A percentile compares a stretch with the other conserved stretches of the same genome.
Evolutionary conservation across 2,888 invertebrate species (phyloP).

Genomic region (Drosophila rellima): DNA sequence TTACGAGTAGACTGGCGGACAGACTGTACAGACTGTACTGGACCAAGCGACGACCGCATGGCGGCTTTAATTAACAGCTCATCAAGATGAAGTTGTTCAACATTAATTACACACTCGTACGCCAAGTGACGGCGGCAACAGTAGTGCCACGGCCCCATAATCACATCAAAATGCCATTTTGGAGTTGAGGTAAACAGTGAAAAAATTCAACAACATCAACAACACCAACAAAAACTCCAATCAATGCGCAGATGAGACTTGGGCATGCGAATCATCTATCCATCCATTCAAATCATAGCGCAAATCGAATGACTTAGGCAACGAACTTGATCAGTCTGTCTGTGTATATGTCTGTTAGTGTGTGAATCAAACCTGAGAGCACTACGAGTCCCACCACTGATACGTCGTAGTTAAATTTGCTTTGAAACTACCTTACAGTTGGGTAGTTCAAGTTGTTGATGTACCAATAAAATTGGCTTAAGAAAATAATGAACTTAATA

Average conservation of each 20-base stretch:
- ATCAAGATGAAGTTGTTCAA: conserved; percentile 77
- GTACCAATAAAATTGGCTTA: background rate
- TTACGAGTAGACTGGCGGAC: conserved; percentile 40
- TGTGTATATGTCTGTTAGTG: background rate
- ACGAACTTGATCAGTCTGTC: conserved; percentile 55
- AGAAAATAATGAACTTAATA: too few relatives aligned
- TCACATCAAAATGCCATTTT: conserved; percentile 68
- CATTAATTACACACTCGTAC: conserved; percentile 73
- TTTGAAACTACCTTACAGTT: conserved; percentile 34
- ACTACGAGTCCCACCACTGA: conserved; percentile 14
- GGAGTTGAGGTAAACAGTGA: conserved; percentile 48
- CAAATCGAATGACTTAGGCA: conserved; percentile 73
- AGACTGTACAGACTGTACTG: conserved; percentile 15
- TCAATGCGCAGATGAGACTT: conserved; percentile 58
- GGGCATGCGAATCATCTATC: conserved; percentile 57
- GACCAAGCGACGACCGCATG: conserved; percentile 35
- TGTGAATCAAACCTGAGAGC: conserved; percentile 5
- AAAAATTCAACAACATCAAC: conserved; percentile 12
- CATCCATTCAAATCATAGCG: conserved; percentile 58
- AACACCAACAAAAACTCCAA: conserved; percentile 40
- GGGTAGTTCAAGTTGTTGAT: conserved; percentile 37
- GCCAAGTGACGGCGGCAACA: conserved; percentile 47
- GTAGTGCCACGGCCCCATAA: conserved; percentile 57
- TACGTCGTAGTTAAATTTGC: conserved; percentile 34
- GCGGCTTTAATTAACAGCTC: conserved; percentile 78